Conservation (phyloP, 2,888 invertebrate genomes). For the Autographa pulchrina region DNA sequence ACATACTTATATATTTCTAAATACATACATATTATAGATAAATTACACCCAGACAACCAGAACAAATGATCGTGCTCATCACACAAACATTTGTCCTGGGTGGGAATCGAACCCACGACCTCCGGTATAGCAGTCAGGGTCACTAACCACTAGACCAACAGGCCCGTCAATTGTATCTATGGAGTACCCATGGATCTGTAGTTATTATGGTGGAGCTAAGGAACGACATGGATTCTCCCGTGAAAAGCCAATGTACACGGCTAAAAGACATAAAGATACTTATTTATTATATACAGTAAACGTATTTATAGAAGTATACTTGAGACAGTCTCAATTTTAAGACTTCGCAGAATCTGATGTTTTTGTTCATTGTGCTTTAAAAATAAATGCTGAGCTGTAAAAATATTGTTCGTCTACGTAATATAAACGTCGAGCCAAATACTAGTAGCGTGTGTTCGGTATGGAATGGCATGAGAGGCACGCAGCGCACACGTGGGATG, state of each 20-base stretch:
- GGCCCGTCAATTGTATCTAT: no score
- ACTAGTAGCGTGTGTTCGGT: constrained; percentile 50
- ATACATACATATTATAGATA: no score
- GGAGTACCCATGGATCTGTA: background rate
- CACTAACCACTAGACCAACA: no score
- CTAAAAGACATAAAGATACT: background rate
- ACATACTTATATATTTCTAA: no score
- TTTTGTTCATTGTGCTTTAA: constrained; percentile 38
- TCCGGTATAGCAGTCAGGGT: no score
- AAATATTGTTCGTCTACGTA: constrained; percentile 34
- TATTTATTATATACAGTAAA: background rate
- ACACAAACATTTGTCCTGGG: no score
- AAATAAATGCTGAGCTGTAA: constrained; percentile 47
- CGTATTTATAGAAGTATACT: background rate
- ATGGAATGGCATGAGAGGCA: constrained; percentile 36
- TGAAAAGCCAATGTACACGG: background rate
- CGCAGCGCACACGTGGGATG: constrained; percentile 39
- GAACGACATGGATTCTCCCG: background rate
- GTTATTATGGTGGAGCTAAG: background rate
- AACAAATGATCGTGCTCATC: no score
- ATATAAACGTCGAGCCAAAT: constrained; percentile 45
- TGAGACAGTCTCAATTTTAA: constrained; percentile 8
- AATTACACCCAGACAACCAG: no score
- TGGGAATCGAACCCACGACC: no score
- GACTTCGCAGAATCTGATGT: constrained; percentile 17